These are phyloP conservation scores for Lycopodina hypogea DNA, from an alignment of 37 sponge, comb jelly and placozoan genomes.

Conservation along the genomic window DNA sequence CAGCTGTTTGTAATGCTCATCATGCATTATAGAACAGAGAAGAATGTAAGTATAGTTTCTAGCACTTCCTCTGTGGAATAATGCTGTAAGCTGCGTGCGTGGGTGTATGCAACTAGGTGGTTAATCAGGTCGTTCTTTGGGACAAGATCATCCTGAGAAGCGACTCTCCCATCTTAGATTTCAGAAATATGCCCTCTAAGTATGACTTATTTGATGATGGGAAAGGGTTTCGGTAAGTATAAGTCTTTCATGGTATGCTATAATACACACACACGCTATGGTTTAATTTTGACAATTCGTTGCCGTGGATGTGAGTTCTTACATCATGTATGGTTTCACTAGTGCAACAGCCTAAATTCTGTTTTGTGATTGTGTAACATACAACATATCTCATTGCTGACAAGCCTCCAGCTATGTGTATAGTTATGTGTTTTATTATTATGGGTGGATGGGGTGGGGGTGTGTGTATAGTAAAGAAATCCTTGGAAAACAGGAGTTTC, in stretches of 20 bases:
- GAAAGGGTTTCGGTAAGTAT: constrained; percentile 60
- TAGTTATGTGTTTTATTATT: too few species aligned
- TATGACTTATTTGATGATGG: constrained; percentile 96
- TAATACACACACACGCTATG: too few species aligned
- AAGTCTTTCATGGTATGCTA: too few species aligned
- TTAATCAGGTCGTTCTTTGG: constrained; percentile 92
- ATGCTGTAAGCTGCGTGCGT: neutral
- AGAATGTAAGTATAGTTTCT: constrained; percentile 57
- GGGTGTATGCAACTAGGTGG: constrained; percentile 20
- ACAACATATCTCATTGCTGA: too few species aligned
- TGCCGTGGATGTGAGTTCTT: too few species aligned
- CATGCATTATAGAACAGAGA: constrained; percentile 72
- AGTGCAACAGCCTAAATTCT: neutral
- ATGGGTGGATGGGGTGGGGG: too few species aligned
- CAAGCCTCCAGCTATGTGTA: too few species aligned
- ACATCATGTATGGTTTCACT: too few species aligned
- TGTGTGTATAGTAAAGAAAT: too few species aligned
- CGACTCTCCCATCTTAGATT: constrained; percentile 64
- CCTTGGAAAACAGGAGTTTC: too few species aligned
- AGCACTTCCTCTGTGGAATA: neutral
- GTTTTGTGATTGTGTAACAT: neutral
- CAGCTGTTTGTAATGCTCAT: constrained; percentile 86
- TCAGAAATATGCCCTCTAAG: constrained; percentile 50
- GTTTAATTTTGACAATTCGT: too few species aligned
- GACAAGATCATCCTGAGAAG: constrained; percentile 90